Conservation (phyloP, 2,888 invertebrate species). For the Pterobdella sp. region DNA sequence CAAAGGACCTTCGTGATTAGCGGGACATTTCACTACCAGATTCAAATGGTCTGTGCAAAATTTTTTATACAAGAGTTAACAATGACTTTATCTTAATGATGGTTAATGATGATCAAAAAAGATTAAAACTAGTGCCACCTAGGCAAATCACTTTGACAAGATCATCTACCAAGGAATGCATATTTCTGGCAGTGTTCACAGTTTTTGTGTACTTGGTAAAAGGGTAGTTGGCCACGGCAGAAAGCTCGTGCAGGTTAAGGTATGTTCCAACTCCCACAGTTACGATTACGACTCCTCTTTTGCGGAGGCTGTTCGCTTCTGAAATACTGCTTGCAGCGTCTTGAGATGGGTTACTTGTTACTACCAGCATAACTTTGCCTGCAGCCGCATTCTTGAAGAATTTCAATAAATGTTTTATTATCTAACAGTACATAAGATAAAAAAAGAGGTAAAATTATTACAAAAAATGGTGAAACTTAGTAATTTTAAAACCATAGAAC, state of each 20-base stretch:
- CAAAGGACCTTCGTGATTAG: neutral
- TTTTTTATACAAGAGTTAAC: neutral
- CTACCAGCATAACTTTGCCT: conserved; percentile 25
- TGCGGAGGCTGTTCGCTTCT: conserved; percentile 23
- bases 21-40: neutral
- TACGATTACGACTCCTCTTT: conserved; percentile 22
- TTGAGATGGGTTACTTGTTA: conserved; percentile 30
- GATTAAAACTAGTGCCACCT: neutral
- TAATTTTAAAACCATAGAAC: no score
- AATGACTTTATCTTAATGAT: neutral
- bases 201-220: neutral
- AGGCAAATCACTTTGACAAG: conserved; percentile 14
- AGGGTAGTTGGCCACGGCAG: conserved; percentile 20
- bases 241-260: conserved; percentile 20
- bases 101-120: neutral
- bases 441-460: no score
- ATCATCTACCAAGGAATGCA: conserved; percentile 5
- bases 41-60: neutral
- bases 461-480: no score
- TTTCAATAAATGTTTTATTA: no score
- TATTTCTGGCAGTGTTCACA: conserved; percentile 25
- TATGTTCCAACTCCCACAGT: conserved; percentile 31
- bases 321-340: conserved; percentile 11
- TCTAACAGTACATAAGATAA: no score
- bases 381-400: neutral